Evolutionary conservation across 2,113 vertebrate genomes (phyloP), one percentile per base, ranked within the genome.

Genomic region (Trochalopteron elliotii): DNA sequence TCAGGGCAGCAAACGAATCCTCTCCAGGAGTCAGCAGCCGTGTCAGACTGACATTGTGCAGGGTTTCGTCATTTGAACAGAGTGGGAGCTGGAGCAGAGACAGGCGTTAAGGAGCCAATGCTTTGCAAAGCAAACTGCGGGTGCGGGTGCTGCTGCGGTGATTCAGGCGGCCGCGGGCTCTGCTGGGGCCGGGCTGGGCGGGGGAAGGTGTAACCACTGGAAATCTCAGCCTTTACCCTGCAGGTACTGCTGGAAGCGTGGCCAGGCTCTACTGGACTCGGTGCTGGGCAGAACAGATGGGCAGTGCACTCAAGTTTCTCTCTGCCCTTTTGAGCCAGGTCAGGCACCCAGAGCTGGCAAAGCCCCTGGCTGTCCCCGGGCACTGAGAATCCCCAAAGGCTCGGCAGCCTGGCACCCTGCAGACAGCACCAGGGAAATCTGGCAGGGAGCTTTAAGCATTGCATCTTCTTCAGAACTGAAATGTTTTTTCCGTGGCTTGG

Each of bases 131-230:
- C 88, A 25, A 49, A 21, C 64, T 22, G 68, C 40, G 12, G 25
- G 22, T 21, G 35, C 50, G 10, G 81, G 42, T 49, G 76, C 87
- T 49, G 88, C 60, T 40, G 74, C 0, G 7, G 9, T 81, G 93
- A 88, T 53, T 92, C 88, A 88, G 88, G 79, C 59, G 68, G 90
- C 85, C 64, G 24, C 18, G 15, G 87, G 16, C 90, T 22, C 37
- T 8, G 35, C 90, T 13, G 71, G 9, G 93, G 7, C 25, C 28
- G n/a, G 15, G 50, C 85, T 27, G 88, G 49, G 72, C 3, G 91
- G 30, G 71, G 79, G 24, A 21, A 52, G 70, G 76, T 50, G 89
- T 49, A 93, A 60, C 81, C 27, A 1, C 12, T 5, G 45, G 78
- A 81, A 35, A 75, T 19, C 76, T 40, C 20, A 17, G 44, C 53